Conservation (phyloP, 2,797 vertebrate genomes). For the Thaleichthys pacificus region DNA sequence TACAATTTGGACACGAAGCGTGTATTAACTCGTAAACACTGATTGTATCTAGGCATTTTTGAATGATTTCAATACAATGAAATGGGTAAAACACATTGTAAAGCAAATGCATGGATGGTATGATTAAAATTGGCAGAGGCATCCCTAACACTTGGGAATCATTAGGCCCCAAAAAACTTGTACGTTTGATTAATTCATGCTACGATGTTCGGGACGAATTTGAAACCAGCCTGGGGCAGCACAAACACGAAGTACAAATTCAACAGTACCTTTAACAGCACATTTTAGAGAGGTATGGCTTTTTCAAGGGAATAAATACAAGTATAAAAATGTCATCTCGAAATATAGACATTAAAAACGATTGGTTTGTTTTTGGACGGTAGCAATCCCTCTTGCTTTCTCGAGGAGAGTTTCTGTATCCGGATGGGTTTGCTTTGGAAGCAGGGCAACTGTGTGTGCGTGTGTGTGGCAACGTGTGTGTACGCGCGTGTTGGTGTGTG, state of each 20-base stretch:
- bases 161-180: neutral
- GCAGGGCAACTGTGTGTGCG: neutral
- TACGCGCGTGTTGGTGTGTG: neutral
- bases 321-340: constrained; percentile 31
- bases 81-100: neutral
- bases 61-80: neutral
- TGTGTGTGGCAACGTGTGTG: neutral
- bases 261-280: neutral
- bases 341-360: constrained; percentile 37
- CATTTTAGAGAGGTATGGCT: constrained; percentile 32
- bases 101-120: neutral
- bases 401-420: constrained; percentile 12
- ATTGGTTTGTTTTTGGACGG: constrained; percentile 34
- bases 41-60: neutral
- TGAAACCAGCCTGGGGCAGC: too few relatives aligned
- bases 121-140: too few relatives aligned
- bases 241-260: neutral
- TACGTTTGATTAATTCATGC: too few relatives aligned
- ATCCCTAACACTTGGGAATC: neutral
- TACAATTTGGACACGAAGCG: neutral
- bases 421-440: constrained; percentile 23
- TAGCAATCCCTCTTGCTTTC: constrained; percentile 10
- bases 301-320: constrained; percentile 48
- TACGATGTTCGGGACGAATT: too few relatives aligned
- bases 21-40: neutral